Conservation (phyloP, 2,797 vertebrate genomes). For the Prionace glauca region DNA sequence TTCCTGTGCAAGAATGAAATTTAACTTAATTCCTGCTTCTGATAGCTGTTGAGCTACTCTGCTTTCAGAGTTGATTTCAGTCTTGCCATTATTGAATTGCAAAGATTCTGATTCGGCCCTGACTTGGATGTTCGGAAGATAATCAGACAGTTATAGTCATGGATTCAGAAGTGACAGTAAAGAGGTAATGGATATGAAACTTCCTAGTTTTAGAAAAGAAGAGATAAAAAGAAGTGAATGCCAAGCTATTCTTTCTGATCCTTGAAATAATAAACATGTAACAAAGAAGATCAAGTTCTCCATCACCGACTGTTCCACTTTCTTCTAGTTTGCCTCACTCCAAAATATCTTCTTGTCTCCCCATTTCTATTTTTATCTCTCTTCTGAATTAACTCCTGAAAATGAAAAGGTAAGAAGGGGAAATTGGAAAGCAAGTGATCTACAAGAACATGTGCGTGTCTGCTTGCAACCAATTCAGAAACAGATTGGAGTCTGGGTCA, state of each 20-base stretch:
- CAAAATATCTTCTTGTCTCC: background rate
- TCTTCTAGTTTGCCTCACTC: background rate
- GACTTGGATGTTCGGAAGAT: background rate
- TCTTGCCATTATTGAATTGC: background rate
- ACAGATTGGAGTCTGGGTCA: background rate
- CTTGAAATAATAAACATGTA: background rate
- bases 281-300: background rate
- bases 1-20: no score
- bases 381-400: background rate
- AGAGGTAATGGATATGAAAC: background rate
- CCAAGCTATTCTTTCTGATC: background rate
- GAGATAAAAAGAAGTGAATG: background rate
- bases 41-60: background rate
- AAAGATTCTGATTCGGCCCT: background rate
- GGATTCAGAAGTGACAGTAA: background rate
- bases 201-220: background rate
- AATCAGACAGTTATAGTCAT: background rate
- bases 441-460: background rate
- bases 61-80: background rate
- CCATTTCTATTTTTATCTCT: background rate
- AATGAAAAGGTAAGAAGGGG: background rate
- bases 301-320: background rate
- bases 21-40: background rate
- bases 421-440: background rate
- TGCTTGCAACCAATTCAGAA: background rate